Percentiles rank a stretch among this genome's conserved stretches.
phyloP scores from a whole-genome alignment of 2,113 vertebrate genomes.

The Piaya cayana region DNA sequence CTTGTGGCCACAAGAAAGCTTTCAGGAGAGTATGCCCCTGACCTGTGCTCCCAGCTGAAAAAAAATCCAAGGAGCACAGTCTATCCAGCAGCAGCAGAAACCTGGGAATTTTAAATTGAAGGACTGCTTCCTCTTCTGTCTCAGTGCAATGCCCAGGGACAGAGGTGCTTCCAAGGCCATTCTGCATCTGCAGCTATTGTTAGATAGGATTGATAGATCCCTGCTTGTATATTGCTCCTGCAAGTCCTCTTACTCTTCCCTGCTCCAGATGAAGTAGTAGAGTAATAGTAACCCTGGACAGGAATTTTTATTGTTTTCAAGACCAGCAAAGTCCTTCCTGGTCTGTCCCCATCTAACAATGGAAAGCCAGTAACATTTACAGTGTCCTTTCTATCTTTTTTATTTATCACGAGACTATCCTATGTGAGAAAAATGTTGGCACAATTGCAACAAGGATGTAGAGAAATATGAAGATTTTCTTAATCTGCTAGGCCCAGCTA shows the following conservation, averaged over 20 bases:
- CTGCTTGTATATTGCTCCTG: not conserved
- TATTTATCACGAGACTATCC: not conserved
- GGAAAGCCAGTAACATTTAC: not conserved
- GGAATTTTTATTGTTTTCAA: not conserved
- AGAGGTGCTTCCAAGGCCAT: not conserved
- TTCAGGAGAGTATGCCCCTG: not conserved
- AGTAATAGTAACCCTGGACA: not conserved
- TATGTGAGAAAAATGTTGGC: accelerated
- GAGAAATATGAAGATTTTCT: not conserved
- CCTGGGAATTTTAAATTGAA: not conserved
- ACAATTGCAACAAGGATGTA: not conserved
- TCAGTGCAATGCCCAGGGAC: accelerated
- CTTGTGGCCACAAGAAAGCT: not conserved
- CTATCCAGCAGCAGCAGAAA: not conserved
- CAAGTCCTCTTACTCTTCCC: not conserved
- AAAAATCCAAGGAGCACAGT: not conserved
- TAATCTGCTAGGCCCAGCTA: not conserved
- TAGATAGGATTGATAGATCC: not conserved
- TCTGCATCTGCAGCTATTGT: not conserved
- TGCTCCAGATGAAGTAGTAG: not conserved
- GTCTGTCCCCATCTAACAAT: not conserved
- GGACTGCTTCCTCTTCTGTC: not conserved
- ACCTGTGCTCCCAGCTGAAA: not conserved
- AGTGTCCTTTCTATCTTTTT: not conserved
- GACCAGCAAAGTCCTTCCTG: not conserved